Base-by-base conservation (phyloP, 2,888 invertebrate species). In the Sinopyrophorus schimmeli region DNA sequence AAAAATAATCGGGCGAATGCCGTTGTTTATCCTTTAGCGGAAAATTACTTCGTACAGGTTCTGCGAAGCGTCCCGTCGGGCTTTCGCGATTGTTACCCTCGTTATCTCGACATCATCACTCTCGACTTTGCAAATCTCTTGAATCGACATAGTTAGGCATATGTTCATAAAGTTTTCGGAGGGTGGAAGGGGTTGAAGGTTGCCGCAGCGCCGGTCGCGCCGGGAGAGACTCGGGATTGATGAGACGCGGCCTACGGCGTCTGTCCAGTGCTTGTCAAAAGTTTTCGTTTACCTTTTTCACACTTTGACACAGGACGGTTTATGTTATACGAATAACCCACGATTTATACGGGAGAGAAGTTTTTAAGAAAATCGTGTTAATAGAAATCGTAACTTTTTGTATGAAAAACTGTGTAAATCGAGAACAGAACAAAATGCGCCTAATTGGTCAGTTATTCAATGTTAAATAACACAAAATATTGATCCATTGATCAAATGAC, bases 151-250 rank as follows among this genome's bases (percentile, higher is more conserved):
- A 39, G 31, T 44, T 44, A 39, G 32, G 39, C 49, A 44, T 49
- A 44, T 44, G 49, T 34, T 44, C 27, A 28, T 44, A 42, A 43
- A 38, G 31, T 47, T 39, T 24, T 30, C 27, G 44, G 16, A 34
- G 47, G 35, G 30, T 15, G 30, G 14, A 43, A 44, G 43, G 49
- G 49, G 44, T 48, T 34, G 43, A 51, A 51, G 46, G 51, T 40
- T 51, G 40, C 51, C 51, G 35, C 46, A 50, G 46, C 30, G 41
- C 41, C 41, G 31, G 46, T 40, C 51, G 51, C 41, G 41, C 51
- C 41, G 28, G 28, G 44, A 41, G 41, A 37, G 40, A 41, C 37
- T 46, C 51, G 46, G 35, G 41, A 41, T 51, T 41, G 50, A 44
- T 35, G 39, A 40, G 44, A 43, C 49, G 49, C 37, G 38, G 37